A percentile compares a stretch with the other conserved stretches of the same genome.
Evolutionary conservation across 1,140 invertebrate species (phyloP).

Genomic region (Drosophila lini): DNA sequence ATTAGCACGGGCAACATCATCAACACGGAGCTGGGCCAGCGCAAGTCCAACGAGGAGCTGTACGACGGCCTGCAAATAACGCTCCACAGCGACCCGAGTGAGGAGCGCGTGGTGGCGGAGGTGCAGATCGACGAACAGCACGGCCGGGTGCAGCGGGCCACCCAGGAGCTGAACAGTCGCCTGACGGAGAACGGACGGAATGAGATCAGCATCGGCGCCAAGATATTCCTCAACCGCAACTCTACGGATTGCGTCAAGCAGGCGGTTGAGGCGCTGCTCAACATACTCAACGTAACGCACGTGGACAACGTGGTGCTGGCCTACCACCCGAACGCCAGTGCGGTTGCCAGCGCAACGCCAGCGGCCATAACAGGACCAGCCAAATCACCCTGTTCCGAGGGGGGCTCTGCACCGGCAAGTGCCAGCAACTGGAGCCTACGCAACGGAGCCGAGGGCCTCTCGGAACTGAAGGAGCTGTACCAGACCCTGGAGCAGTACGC

Average conservation of each 20-base stretch:
- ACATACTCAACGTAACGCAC: constrained; percentile 73
- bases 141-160: constrained; percentile 67
- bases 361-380: constrained; percentile 48
- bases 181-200: constrained; percentile 87
- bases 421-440: constrained; percentile 84
- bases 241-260: constrained; percentile 57
- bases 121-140: constrained; percentile 65
- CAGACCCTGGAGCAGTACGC: constrained; percentile 72
- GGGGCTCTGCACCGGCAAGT: neutral
- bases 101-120: constrained; percentile 63
- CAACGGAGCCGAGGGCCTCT: constrained; percentile 76
- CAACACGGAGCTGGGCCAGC: constrained; percentile 89
- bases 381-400: constrained; percentile 47
- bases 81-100: constrained; percentile 61
- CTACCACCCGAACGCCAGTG: constrained; percentile 71
- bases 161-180: constrained; percentile 86
- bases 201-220: constrained; percentile 88
- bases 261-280: constrained; percentile 68
- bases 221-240: constrained; percentile 87
- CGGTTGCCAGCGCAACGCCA: constrained; percentile 62
- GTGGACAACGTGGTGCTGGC: constrained; percentile 82
- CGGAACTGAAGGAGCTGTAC: constrained; percentile 87
- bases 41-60: constrained; percentile 91
- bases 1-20: constrained; percentile 95
- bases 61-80: constrained; percentile 73